A percentile compares a stretch with the other conserved stretches of the same genome.
phyloP scores from a whole-genome alignment of 2,888 invertebrate species.

The Ophion ventricosus region DNA sequence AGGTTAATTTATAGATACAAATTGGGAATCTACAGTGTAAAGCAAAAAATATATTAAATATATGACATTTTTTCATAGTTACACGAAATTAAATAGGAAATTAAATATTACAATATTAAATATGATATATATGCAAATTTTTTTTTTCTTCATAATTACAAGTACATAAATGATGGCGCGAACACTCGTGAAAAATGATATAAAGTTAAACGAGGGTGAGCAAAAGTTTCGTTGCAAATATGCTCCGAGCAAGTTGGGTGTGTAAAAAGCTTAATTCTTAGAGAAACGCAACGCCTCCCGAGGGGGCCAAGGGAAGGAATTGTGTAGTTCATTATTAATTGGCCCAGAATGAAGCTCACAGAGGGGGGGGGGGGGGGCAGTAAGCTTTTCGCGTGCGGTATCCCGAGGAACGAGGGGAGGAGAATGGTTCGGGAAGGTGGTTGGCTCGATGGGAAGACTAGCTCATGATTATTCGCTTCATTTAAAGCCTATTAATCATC shows the following conservation, averaged over 20 bases:
- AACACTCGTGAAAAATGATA: background rate
- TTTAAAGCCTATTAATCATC: constrained; percentile 73
- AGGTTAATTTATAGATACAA: too few relatives aligned
- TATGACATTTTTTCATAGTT: too few relatives aligned
- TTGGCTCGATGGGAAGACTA: background rate
- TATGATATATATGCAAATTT: too few relatives aligned
- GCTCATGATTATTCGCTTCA: constrained; percentile 72
- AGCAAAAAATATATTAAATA: too few relatives aligned
- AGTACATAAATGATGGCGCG: too few relatives aligned
- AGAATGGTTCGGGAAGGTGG: background rate
- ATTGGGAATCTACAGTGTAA: too few relatives aligned
- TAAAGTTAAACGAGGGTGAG: background rate
- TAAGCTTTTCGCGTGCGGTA: background rate
- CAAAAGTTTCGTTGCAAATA: background rate
- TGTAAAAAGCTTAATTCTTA: background rate
- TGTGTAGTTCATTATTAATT: background rate
- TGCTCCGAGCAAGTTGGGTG: background rate
- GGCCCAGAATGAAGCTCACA: background rate
- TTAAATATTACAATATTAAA: too few relatives aligned
- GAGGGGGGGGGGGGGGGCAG: background rate
- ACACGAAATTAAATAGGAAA: too few relatives aligned
- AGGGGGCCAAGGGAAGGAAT: background rate
- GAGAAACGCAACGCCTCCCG: background rate
- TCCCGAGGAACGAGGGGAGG: background rate
- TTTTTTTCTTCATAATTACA: too few relatives aligned